A percentile compares a stretch with the other conserved stretches of the same genome.
These are phyloP conservation scores for Ornithoptera priamus DNA, from an alignment of 2,888 invertebrate species.

Conservation along the genomic window DNA sequence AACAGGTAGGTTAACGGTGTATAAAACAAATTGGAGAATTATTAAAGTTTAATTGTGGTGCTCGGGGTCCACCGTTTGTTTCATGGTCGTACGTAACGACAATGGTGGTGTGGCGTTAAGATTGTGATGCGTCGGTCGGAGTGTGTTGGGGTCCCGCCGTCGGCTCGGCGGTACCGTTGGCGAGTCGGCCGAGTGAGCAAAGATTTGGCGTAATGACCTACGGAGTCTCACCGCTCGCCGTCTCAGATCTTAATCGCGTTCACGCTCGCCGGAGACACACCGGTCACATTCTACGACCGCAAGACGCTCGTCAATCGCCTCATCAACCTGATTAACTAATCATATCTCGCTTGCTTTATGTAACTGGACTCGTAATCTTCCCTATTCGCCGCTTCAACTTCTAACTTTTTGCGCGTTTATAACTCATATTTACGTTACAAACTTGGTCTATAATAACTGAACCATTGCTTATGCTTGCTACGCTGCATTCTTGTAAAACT, in stretches of 20 bases:
- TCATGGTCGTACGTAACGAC: slow-evolving; percentile 15
- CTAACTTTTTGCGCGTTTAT: slow-evolving; percentile 18
- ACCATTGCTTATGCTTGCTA: slow-evolving; percentile 2
- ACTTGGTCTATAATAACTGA: slow-evolving; percentile 18
- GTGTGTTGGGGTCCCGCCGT: slow-evolving; percentile 41
- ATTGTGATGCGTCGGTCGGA: slow-evolving; percentile 26
- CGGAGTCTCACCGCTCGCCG: slow-evolving; percentile 35
- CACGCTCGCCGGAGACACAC: slow-evolving; percentile 41
- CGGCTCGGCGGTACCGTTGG: slow-evolving; percentile 52
- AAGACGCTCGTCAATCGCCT: slow-evolving; percentile 33
- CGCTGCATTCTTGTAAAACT: background rate
- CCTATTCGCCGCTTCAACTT: slow-evolving; percentile 22
- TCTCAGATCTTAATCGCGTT: slow-evolving; percentile 49
- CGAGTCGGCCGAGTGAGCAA: slow-evolving; percentile 34
- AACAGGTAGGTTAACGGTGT: slow-evolving; percentile 24
- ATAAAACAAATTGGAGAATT: slow-evolving; percentile 21
- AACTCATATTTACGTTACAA: slow-evolving; percentile 3
- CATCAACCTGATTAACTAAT: slow-evolving; percentile 44
- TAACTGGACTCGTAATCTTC: slow-evolving; percentile 26
- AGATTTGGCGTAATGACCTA: slow-evolving; percentile 55
- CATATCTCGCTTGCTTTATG: slow-evolving; percentile 43
- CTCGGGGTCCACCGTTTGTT: slow-evolving; percentile 17
- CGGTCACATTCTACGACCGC: slow-evolving; percentile 40
- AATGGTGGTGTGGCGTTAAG: slow-evolving; percentile 27
- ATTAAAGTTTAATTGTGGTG: slow-evolving; percentile 24